Percentiles rank a stretch among this genome's conserved stretches.
Conservation (phyloP, 2,888 invertebrate genomes). For the Metalampra italica region DNA sequence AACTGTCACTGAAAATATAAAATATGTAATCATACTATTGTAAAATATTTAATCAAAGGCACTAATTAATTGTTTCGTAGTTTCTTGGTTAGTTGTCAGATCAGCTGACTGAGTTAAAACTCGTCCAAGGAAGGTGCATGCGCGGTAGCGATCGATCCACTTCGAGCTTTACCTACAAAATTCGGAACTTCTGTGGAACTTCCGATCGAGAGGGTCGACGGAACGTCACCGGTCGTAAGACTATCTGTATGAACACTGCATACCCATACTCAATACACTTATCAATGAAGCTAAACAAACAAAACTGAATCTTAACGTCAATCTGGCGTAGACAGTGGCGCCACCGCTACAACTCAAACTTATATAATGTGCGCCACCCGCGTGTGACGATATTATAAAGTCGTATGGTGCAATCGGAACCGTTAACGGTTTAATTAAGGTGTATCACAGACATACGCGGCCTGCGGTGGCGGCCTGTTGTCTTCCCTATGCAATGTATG, state of each 20-base stretch:
- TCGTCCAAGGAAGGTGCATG: conserved; percentile 4
- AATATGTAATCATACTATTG: conserved; percentile 1
- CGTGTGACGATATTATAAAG: no score
- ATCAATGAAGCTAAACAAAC: no score
- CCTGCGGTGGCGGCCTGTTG: no score
- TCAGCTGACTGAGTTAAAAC: conserved; percentile 5
- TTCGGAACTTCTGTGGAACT: neutral
- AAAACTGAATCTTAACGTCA: neutral
- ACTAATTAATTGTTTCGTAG: neutral
- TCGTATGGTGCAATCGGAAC: no score
- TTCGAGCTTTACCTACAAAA: neutral
- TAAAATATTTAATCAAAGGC: neutral
- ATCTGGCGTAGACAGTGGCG: no score
- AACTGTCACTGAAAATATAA: conserved; percentile 25
- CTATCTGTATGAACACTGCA: neutral
- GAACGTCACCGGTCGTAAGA: no score
- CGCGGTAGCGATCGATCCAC: conserved; percentile 7
- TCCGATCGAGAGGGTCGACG: no score
- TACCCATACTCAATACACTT: neutral
- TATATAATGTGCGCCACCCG: no score
- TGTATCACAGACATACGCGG: no score
- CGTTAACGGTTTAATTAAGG: no score
- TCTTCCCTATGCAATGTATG: no score
- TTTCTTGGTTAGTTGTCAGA: conserved; percentile 13
- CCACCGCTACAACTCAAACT: no score